phyloP scores from a whole-genome alignment of 2,113 vertebrate genomes.

The Notarius quadriscutis region DNA sequence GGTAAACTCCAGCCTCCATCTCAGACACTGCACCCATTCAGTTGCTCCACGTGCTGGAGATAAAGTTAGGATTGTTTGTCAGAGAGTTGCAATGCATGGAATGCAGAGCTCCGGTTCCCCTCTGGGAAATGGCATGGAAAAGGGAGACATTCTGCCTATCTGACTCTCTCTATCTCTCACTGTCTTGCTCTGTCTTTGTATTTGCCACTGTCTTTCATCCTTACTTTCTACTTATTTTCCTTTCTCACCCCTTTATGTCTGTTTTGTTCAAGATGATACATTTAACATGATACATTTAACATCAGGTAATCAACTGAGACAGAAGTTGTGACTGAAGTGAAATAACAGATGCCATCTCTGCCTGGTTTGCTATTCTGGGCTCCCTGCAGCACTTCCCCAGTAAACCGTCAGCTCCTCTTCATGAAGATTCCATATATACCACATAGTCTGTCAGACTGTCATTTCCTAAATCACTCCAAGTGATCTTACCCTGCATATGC shows the following conservation, averaged over 20 bases:
- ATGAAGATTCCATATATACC: slow-evolving; percentile 44
- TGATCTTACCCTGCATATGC: slow-evolving; percentile 62
- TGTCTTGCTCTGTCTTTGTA: slow-evolving; percentile 38
- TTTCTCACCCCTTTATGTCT: slow-evolving; percentile 46
- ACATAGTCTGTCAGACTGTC: slow-evolving; percentile 25
- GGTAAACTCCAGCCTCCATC: slow-evolving; percentile 64
- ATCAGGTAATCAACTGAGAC: slow-evolving; percentile 36
- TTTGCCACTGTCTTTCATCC: slow-evolving; percentile 11
- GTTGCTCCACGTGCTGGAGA: slow-evolving; percentile 65
- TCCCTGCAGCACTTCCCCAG: slow-evolving; percentile 29
- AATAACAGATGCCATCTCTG: slow-evolving; percentile 65
- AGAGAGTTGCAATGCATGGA: slow-evolving; percentile 75
- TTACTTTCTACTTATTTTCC: slow-evolving; percentile 11
- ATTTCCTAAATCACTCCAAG: slow-evolving; percentile 54
- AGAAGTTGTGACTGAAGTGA: slow-evolving; percentile 50
- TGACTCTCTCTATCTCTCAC: slow-evolving; percentile 11
- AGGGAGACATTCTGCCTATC: slow-evolving; percentile 22
- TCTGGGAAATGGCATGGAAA: slow-evolving; percentile 51
- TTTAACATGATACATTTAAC: slow-evolving; percentile 1
- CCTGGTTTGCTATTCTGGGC: slow-evolving; percentile 61
- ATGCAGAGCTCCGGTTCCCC: slow-evolving; percentile 66
- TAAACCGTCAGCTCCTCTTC: slow-evolving; percentile 35
- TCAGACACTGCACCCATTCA: slow-evolving; percentile 77
- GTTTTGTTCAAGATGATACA: slow-evolving; percentile 47
- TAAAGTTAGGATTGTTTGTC: slow-evolving; percentile 83